Conservation (phyloP, 2,888 invertebrate genomes). For the Pecten maximus region DNA sequence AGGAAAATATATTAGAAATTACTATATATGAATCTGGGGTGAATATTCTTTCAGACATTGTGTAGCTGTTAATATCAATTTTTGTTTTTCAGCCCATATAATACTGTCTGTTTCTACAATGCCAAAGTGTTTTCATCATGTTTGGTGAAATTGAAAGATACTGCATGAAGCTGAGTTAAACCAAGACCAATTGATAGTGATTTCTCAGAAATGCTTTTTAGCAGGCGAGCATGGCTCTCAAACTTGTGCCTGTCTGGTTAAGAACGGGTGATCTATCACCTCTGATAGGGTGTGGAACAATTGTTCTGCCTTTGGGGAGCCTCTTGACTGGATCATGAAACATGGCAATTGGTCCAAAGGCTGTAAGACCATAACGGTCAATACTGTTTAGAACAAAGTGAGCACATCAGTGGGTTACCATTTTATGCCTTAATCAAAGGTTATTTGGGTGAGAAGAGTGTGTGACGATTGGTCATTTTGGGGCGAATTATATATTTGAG, state of each 20-base stretch:
- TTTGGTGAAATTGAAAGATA: background rate
- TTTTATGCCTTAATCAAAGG: slow-evolving; percentile 33
- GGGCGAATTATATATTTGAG: slow-evolving; percentile 13
- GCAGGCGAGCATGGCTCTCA: background rate
- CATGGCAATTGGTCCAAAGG: background rate
- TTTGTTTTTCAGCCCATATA: background rate
- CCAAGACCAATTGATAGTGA: background rate
- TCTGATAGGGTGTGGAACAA: background rate
- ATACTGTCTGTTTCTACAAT: background rate
- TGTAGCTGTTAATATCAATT: background rate
- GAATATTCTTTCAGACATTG: background rate
- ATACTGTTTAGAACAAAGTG: slow-evolving; percentile 3
- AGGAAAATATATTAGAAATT: too few species aligned
- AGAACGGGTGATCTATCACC: background rate
- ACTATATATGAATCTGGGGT: too few species aligned
- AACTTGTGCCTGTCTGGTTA: background rate
- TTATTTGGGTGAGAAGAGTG: slow-evolving; percentile 14
- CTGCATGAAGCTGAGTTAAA: background rate
- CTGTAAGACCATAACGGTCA: background rate
- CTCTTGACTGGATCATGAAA: background rate
- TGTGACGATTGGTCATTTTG: slow-evolving; percentile 19
- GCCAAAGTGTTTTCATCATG: background rate
- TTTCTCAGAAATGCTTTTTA: background rate
- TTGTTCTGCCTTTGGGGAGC: background rate
- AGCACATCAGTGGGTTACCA: background rate